Percentiles rank a stretch among this genome's conserved stretches.
Evolutionary conservation across 1,140 invertebrate species (phyloP).

Genomic region (Ips typographus): DNA sequence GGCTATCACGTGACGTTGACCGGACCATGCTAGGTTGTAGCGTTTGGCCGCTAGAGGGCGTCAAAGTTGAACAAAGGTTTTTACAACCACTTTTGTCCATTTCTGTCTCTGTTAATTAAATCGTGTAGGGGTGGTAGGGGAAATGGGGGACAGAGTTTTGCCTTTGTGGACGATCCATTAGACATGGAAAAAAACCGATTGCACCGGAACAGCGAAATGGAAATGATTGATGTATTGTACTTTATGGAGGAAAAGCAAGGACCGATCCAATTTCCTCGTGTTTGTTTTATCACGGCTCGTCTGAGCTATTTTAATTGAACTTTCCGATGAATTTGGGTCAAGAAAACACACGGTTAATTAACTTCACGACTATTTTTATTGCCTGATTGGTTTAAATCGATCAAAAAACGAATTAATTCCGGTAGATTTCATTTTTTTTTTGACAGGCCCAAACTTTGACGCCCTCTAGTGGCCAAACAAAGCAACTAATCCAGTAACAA

Average conservation of each 20-base stretch:
- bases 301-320: background rate
- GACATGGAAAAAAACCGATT: background rate
- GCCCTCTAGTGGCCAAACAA: no score
- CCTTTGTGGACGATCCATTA: background rate
- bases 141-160: no score
- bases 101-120: no score
- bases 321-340: background rate
- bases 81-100: no score
- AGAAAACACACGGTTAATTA: slow-evolving; percentile 1
- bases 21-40: no score
- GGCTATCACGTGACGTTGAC: no score
- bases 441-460: no score
- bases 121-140: no score
- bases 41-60: no score
- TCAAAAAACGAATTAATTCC: background rate
- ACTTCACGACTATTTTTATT: background rate
- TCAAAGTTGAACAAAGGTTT: no score
- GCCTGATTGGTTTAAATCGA: background rate
- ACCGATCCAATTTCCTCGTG: background rate
- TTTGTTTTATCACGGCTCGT: background rate
- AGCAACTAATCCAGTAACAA: no score
- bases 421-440: background rate
- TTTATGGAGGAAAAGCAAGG: background rate
- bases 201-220: background rate
- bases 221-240: slow-evolving; percentile 3